Evolutionary conservation across 2,113 vertebrate species (phyloP).

Genomic region (Cranoglanis bouderius): DNA sequence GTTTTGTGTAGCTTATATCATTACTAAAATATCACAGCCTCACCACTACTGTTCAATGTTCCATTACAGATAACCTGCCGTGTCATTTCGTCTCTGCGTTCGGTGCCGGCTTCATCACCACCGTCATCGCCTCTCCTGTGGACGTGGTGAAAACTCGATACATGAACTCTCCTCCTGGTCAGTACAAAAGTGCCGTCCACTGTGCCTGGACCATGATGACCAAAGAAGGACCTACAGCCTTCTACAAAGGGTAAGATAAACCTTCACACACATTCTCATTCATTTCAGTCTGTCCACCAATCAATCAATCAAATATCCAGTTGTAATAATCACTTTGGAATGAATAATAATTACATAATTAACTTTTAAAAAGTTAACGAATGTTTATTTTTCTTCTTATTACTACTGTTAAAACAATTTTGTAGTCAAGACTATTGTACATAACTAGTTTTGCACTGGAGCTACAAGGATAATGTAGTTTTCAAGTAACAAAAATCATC

Average conservation of each 20-base stretch:
- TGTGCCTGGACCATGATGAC: conserved; percentile 81
- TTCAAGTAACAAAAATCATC: neutral
- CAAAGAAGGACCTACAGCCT: conserved; percentile 81
- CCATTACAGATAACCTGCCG: conserved; percentile 78
- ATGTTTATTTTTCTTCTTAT: neutral
- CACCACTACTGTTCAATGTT: neutral
- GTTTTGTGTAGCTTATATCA: neutral
- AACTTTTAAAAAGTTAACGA: neutral
- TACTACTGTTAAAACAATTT: neutral
- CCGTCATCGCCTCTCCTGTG: conserved; percentile 80
- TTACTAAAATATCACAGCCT: neutral
- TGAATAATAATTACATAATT: neutral
- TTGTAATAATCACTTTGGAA: neutral
- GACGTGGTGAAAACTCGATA: conserved; percentile 87
- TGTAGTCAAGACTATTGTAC: neutral
- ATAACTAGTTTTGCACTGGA: neutral
- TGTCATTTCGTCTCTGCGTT: conserved; percentile 84
- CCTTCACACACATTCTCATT: neutral
- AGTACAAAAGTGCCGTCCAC: conserved; percentile 77
- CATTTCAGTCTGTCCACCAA: neutral
- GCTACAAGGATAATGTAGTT: neutral
- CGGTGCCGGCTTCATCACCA: conserved; percentile 82
- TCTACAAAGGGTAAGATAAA: conserved; percentile 82
- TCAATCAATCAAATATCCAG: neutral
- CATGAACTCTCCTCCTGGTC: conserved; percentile 83